Evolutionary conservation across 2,113 vertebrate species (phyloP).

Genomic region (Peromyscus leucopus): DNA sequence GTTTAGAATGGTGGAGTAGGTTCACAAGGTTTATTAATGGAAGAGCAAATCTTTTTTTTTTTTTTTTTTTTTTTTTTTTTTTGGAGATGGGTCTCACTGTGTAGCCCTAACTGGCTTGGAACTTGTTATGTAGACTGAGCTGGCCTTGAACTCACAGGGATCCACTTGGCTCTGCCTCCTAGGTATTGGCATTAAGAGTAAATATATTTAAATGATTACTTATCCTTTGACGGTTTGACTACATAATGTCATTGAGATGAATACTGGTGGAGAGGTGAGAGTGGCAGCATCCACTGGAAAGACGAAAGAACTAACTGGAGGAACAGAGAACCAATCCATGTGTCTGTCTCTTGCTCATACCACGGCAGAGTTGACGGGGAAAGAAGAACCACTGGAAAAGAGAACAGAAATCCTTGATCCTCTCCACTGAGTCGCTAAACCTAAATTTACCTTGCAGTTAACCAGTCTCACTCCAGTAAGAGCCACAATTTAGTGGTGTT

Average conservation of each 20-base stretch:
- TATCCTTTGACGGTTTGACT: background rate
- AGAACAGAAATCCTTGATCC: background rate
- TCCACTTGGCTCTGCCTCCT: background rate
- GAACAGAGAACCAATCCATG: background rate
- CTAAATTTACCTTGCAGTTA: background rate
- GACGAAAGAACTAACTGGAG: background rate
- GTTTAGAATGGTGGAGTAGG: background rate
- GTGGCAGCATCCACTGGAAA: background rate
- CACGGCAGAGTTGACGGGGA: no score
- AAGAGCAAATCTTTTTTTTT: background rate
- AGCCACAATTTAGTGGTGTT: background rate
- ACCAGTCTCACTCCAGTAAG: background rate
- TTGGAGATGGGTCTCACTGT: background rate
- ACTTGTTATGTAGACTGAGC: background rate
- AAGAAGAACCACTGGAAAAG: rapidly evolving
- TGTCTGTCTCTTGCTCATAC: background rate
- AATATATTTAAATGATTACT: background rate
- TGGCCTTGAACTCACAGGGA: background rate
- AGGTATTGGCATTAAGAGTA: background rate
- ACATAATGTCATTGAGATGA: background rate
- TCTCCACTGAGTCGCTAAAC: background rate
- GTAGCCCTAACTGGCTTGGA: background rate
- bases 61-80: background rate
- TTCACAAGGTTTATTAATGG: background rate
- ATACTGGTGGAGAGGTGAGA: background rate